These are phyloP conservation scores for Oeneis ivallda DNA, from an alignment of 2,888 invertebrate species.

Conservation along the genomic window DNA sequence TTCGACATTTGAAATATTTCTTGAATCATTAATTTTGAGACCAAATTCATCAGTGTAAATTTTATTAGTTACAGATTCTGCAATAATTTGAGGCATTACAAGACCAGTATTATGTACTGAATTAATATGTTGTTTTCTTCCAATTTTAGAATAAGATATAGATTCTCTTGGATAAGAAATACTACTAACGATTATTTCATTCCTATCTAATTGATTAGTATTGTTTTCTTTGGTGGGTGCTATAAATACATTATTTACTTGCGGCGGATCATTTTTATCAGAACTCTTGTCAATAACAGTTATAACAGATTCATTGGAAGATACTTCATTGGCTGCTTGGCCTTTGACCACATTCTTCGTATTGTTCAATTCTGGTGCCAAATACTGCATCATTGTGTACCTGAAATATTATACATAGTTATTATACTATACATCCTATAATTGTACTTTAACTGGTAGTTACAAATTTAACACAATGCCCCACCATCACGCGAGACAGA, in stretches of 20 bases:
- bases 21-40: background rate
- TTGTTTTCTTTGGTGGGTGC: background rate
- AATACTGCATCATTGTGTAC: slow-evolving; percentile 38
- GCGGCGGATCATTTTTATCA: background rate
- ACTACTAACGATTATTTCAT: background rate
- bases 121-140: background rate
- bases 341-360: background rate
- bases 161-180: background rate
- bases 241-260: background rate
- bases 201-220: background rate
- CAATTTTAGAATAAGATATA: background rate
- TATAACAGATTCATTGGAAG: background rate
- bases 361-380: slow-evolving; percentile 20
- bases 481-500: slow-evolving; percentile 40
- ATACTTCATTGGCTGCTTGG: background rate
- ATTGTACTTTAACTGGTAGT: no score
- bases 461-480: no score
- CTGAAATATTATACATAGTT: slow-evolving; percentile 34
- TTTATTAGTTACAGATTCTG: slow-evolving; percentile 9
- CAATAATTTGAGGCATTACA: slow-evolving; percentile 9
- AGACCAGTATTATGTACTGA: background rate
- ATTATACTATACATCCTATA: no score
- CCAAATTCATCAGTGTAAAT: background rate
- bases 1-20: background rate
- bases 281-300: background rate